phyloP scores from a whole-genome alignment of 2,113 vertebrate genomes.

The Microcebus ravelobensis region DNA sequence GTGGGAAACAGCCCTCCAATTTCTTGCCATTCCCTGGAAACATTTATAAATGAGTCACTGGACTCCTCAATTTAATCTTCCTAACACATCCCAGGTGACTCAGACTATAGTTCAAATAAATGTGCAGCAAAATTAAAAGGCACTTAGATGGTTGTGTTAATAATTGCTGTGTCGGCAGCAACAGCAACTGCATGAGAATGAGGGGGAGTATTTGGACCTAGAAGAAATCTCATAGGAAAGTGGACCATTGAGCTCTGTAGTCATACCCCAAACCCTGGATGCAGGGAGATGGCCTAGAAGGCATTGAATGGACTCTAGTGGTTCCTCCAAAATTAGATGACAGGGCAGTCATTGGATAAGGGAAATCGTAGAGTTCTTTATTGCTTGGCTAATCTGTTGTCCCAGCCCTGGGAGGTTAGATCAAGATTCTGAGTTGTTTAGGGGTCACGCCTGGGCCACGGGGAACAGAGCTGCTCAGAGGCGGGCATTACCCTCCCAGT shows the following conservation, averaged over 20 bases:
- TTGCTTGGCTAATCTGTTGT: neutral
- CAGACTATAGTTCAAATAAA: slow-evolving; percentile 75
- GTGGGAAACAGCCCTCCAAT: slow-evolving; percentile 68
- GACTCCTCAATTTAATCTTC: slow-evolving; percentile 82
- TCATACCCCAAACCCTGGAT: neutral
- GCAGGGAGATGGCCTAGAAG: neutral
- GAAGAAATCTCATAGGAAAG: neutral
- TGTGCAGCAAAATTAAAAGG: slow-evolving; percentile 79
- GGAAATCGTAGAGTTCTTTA: neutral
- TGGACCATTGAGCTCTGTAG: neutral
- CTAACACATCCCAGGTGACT: slow-evolving; percentile 80
- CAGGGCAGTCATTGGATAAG: neutral
- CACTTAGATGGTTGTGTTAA: slow-evolving; percentile 72
- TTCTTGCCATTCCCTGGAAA: slow-evolving; percentile 78
- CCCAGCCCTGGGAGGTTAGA: neutral
- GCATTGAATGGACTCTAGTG: neutral
- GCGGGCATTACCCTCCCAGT: neutral
- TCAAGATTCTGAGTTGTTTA: neutral
- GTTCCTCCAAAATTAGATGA: neutral
- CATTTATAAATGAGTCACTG: slow-evolving; percentile 82
- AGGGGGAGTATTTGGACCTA: neutral
- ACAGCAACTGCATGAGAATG: neutral
- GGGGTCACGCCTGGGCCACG: neutral
- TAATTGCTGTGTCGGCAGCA: slow-evolving; percentile 64
- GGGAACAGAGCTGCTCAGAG: neutral